Base-by-base conservation (phyloP, 2,888 invertebrate species). In the Listrodromus nycthemerus region DNA sequence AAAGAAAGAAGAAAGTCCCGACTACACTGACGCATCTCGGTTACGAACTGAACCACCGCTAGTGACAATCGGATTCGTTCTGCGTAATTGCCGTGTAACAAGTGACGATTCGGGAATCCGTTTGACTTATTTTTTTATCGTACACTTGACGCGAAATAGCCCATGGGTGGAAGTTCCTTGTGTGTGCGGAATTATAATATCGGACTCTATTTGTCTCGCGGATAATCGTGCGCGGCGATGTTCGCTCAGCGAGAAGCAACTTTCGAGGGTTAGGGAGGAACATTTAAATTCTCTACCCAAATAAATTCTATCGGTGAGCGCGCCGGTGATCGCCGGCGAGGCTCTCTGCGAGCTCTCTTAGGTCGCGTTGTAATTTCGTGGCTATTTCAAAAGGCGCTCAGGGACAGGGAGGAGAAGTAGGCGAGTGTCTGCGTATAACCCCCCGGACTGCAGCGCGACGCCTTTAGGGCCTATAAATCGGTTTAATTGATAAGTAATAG, bases 401-500 rank as follows among this genome's bases (percentile, higher is more conserved):
- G 21, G 61, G 19, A 27, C 37, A 21, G 61, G 27, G 24, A 21
- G 30, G 45, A 48, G 61, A 71, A 66, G 52, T 74, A 65, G 70
- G 65, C 37, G 73, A 74, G 63, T 69, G 69, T 37, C 24, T 37
- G 13, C 30, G 75, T 50, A 76, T 70, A 52, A 82, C 86, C 84
- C 82, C 41, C 84, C 66, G 79, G 73, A 78, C 50, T n/a, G 83
- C 52, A 45, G 21, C 37, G 78, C 73, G 80, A 84, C 77, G 71
- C 80, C 82, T 85, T 84, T 74, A 76, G 82, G 52, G 85, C 77
- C 86, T 82, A 86, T 87, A 87, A 87, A 86, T 87, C 83, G 83
- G 76, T 87, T 86, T 84, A 87, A 87, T 87, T 87, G 82, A 86
- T 85, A 87, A 87, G 80, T 86, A 87, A 87, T 85, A 87, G 85